phyloP scores from a whole-genome alignment of 2,797 vertebrate genomes.

The Anas bernieri region DNA sequence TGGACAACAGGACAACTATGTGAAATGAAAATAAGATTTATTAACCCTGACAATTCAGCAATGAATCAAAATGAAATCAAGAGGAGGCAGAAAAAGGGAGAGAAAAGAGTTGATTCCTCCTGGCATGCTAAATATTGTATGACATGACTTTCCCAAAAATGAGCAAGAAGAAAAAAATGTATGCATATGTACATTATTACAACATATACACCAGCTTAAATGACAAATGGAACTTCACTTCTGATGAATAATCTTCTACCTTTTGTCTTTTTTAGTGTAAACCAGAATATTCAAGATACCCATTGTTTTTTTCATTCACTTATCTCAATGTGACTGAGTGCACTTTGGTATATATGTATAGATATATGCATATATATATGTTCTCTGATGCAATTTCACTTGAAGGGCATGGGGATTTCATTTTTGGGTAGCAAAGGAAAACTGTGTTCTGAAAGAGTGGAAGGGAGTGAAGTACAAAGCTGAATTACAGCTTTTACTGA shows the following conservation, averaged over 20 bases:
- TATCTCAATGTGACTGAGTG: background rate
- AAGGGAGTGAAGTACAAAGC: background rate
- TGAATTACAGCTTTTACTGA: conserved; percentile 16
- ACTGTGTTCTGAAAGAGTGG: background rate
- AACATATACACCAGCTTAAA: background rate
- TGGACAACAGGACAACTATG: conserved; percentile 53
- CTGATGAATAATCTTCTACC: background rate
- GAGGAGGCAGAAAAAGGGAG: background rate
- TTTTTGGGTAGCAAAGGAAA: conserved; percentile 6
- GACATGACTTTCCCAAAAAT: background rate
- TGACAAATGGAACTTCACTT: background rate
- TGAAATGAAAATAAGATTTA: conserved; percentile 57
- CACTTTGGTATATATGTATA: too few species aligned
- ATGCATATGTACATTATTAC: accelerated
- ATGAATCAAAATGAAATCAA: conserved; percentile 44
- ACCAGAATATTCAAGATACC: background rate
- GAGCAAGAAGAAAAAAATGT: background rate
- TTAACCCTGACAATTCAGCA: conserved; percentile 42
- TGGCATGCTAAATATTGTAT: background rate
- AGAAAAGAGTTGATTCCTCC: background rate
- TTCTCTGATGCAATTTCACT: conserved; percentile 20
- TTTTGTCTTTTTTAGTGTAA: background rate
- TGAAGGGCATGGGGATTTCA: conserved; percentile 11
- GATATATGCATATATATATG: background rate
- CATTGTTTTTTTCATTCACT: conserved; percentile 25